Evolutionary conservation across 2,797 vertebrate genomes (phyloP).

Genomic region (Neopelma chrysocephalum): DNA sequence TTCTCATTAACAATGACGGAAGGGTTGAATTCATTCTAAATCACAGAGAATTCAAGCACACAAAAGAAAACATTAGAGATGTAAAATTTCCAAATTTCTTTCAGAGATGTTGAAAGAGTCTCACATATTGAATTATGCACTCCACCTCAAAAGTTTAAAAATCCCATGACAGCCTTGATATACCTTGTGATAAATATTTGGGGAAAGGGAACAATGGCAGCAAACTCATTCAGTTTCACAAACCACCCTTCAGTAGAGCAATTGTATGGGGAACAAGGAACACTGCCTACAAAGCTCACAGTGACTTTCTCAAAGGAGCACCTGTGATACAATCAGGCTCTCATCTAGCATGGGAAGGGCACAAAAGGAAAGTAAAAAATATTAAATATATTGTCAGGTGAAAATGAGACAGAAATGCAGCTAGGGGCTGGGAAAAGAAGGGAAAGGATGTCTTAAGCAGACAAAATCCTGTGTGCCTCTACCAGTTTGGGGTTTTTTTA

Average conservation of each 20-base stretch:
- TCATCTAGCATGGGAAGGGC: neutral
- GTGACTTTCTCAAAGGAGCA: neutral
- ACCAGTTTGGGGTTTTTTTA: fast-evolving
- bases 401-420: neutral
- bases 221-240: neutral
- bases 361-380: neutral
- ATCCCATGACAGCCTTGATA: neutral
- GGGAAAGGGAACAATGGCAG: neutral
- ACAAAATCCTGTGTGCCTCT: neutral
- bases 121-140: neutral
- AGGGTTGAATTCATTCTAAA: neutral
- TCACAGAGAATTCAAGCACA: neutral
- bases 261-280: neutral
- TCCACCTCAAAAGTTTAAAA: neutral
- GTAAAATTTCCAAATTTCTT: neutral
- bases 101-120: neutral
- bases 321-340: neutral
- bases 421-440: neutral
- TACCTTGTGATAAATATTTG: neutral
- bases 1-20: neutral
- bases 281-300: neutral
- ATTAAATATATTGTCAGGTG: neutral
- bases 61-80: neutral
- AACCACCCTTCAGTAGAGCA: neutral
- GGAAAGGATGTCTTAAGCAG: neutral